Conservation (phyloP, 2,888 invertebrate genomes). For the Amorpha juglandis region DNA sequence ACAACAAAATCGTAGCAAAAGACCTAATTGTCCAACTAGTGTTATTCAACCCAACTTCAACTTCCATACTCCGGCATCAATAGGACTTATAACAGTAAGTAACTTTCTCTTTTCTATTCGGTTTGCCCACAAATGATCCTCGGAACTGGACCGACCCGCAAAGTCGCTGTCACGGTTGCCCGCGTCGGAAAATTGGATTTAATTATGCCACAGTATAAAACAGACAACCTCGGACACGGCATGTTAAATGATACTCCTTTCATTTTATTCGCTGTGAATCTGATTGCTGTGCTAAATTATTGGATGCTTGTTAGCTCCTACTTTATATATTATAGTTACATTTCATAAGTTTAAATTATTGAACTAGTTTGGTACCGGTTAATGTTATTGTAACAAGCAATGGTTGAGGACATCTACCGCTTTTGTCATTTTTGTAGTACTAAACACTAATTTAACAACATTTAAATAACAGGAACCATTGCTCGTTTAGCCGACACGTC, state of each 20-base stretch:
- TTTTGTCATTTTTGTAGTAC: too few relatives aligned
- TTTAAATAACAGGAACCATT: too few relatives aligned
- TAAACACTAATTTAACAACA: too few relatives aligned
- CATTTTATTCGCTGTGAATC: constrained; percentile 22
- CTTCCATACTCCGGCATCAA: constrained; percentile 3
- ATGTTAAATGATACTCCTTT: constrained; percentile 44
- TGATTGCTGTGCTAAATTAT: not conserved
- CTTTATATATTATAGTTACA: too few relatives aligned
- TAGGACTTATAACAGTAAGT: constrained; percentile 3
- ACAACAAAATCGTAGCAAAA: not conserved
- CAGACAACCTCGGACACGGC: constrained; percentile 45
- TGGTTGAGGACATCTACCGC: too few relatives aligned
- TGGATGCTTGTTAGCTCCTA: too few relatives aligned
- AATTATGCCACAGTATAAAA: constrained; percentile 62
- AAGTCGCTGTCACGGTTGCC: constrained; percentile 61
- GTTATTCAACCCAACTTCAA: not conserved
- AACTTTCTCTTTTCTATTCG: constrained; percentile 21
- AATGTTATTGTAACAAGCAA: too few relatives aligned
- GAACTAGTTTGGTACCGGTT: too few relatives aligned
- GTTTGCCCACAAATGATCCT: constrained; percentile 20
- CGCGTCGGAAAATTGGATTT: constrained; percentile 72
- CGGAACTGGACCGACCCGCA: constrained; percentile 38
- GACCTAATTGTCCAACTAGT: constrained; percentile 4
- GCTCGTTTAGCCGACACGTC: too few relatives aligned
- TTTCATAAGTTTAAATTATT: not conserved